Evolutionary conservation across 2,113 vertebrate species (phyloP), one percentile per base, ranked within the genome.

Genomic region (Solea senegalensis): DNA sequence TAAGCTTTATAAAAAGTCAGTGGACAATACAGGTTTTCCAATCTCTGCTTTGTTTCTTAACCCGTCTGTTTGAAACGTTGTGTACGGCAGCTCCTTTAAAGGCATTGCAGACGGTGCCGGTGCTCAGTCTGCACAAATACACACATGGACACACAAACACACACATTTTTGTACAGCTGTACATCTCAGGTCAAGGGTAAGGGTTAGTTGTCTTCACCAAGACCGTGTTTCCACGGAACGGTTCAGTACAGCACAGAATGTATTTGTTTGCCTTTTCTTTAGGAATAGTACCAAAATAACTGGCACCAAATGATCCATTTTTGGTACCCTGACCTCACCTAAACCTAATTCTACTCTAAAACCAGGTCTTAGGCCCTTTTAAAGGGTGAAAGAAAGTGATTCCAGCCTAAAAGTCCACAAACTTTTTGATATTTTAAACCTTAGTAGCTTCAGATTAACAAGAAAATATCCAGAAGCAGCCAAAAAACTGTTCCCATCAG

Each of bases 81-180:
- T 40, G 72, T 70, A 57, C 69, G 13, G 71, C 74, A 87, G 76
- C 58, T 91, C 89, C 90, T 92, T 92, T 92, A 89, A 89, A 91
- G 91, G 91, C 53, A 74, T 52, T 78, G 54, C 80, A 84, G 79
- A 83, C 68, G 52, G 63, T 64, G 55, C 78, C 84, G 86, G 86
- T 87, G 54, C 53, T 65, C 73, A 63, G 87, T 86, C 83, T 69
- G 65, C 52, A 9, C 51, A 27, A 16, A 53, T 8, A 79, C 65
- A 77, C 84, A 76, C 52, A 67, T 60, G 66, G 63, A 54, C 62
- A 63, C 45, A 34, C 43, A 46, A 5, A 71, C 60, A 61, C 65
- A 64, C 21, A 53, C 89, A 34, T 34, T 34, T 34, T 34, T 34
- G 34, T 34, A 34, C 34, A 34, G 34, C 34, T 4, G 34, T 34